Evolutionary conservation across 2,888 invertebrate species (phyloP).

Genomic region (Drosophila recens): DNA sequence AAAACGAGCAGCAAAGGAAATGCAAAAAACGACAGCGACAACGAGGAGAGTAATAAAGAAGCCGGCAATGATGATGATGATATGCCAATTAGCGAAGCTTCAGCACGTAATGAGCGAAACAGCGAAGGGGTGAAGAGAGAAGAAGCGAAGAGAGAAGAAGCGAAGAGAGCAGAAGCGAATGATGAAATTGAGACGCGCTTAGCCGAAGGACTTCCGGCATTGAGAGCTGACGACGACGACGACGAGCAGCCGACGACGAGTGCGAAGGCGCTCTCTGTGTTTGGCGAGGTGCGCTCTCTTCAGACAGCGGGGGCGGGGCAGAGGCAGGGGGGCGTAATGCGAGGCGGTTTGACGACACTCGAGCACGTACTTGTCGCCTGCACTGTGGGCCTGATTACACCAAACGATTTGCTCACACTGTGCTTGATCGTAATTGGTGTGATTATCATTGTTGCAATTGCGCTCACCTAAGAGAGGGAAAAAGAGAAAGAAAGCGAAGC

Average conservation of each 20-base stretch:
- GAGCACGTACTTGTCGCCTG: constrained; percentile 91
- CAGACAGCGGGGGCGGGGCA: constrained; percentile 14
- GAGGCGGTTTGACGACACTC: constrained; percentile 81
- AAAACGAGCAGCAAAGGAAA: constrained; percentile 21
- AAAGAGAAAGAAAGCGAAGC: neutral
- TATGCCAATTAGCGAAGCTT: constrained; percentile 53
- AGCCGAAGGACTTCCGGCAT: constrained; percentile 60
- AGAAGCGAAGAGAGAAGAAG: neutral
- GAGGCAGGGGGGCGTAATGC: constrained; percentile 44
- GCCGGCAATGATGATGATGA: constrained; percentile 9
- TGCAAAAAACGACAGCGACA: constrained; percentile 9
- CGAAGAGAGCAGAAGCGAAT: constrained; percentile 3
- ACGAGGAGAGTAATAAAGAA: constrained; percentile 4
- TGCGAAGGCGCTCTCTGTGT: constrained; percentile 70
- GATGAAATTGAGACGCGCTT: constrained; percentile 39
- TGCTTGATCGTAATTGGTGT: constrained; percentile 91
- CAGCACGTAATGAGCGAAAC: constrained; percentile 44
- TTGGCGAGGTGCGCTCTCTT: constrained; percentile 77
- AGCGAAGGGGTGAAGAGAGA: constrained; percentile 10
- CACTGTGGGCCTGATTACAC: constrained; percentile 89
- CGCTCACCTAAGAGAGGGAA: constrained; percentile 83
- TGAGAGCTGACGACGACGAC: constrained; percentile 14
- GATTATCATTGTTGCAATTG: constrained; percentile 89
- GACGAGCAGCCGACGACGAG: constrained; percentile 74
- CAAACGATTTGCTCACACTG: constrained; percentile 90